phyloP scores from a whole-genome alignment of 2,113 vertebrate genomes.

The Merops nubicus region DNA sequence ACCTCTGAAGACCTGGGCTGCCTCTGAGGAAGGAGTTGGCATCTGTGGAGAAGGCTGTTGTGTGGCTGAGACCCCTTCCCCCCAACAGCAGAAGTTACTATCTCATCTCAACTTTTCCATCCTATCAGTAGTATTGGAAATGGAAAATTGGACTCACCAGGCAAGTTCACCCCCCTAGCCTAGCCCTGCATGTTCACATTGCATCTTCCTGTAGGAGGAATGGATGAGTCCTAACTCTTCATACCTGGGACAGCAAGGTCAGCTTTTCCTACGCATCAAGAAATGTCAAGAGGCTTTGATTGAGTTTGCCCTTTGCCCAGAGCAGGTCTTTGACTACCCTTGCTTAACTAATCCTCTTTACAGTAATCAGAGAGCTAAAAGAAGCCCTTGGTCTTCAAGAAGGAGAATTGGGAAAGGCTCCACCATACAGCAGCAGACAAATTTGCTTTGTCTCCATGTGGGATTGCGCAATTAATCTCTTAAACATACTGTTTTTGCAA shows the following conservation, averaged over 20 bases:
- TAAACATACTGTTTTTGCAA: neutral
- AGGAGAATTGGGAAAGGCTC: neutral
- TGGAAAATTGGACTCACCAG: neutral
- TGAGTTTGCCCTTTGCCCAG: slow-evolving; percentile 4
- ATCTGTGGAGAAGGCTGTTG: neutral
- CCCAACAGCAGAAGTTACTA: neutral
- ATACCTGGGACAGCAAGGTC: neutral
- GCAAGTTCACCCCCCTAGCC: neutral
- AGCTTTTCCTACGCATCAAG: neutral
- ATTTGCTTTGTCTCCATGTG: neutral
- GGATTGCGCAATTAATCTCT: slow-evolving; percentile 18
- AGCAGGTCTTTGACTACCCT: neutral
- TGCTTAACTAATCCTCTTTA: slow-evolving; percentile 34
- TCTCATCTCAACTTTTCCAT: neutral
- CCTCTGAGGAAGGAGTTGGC: neutral
- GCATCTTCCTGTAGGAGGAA: neutral
- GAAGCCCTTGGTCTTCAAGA: neutral
- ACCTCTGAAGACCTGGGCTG: neutral
- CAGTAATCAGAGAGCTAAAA: neutral
- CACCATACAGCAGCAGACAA: neutral
- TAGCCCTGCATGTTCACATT: neutral
- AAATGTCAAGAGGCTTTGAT: slow-evolving; percentile 25
- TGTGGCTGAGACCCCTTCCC: accelerated
- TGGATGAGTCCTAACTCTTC: neutral
- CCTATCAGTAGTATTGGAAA: neutral